These are phyloP conservation scores for Drosophila oshimai DNA, from an alignment of 1,140 invertebrate genomes.

Conservation along the genomic window DNA sequence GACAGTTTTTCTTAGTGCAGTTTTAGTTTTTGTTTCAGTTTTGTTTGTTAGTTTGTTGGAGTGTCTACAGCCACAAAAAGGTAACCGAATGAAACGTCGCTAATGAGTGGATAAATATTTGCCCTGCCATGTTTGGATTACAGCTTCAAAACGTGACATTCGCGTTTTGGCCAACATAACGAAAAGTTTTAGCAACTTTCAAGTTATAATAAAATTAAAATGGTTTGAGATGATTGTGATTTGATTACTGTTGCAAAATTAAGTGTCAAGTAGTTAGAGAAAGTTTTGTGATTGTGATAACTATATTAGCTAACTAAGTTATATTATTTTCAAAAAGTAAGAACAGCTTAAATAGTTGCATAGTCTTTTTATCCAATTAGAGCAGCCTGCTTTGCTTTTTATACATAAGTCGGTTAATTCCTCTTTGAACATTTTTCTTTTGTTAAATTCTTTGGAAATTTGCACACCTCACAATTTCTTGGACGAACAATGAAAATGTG, in stretches of 20 bases:
- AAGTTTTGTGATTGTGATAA: too few species aligned
- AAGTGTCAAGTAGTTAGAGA: neutral
- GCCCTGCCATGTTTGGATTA: constrained; percentile 20
- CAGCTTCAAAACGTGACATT: constrained; percentile 28
- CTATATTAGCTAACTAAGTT: too few species aligned
- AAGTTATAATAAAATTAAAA: constrained; percentile 46
- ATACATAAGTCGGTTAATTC: constrained; percentile 38
- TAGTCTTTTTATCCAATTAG: constrained; percentile 45
- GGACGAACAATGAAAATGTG: constrained; percentile 28
- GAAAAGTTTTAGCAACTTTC: constrained; percentile 23
- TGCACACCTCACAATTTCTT: constrained; percentile 16
- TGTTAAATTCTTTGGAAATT: constrained; percentile 11
- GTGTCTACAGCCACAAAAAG: constrained; percentile 28
- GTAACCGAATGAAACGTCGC: constrained; percentile 40
- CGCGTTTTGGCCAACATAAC: constrained; percentile 7
- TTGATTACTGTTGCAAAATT: constrained; percentile 1
- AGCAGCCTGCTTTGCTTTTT: neutral
- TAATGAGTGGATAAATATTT: constrained; percentile 64
- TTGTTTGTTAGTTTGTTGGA: constrained; percentile 12
- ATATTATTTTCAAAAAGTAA: too few species aligned
- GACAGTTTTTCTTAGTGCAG: neutral
- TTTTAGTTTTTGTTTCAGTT: constrained; percentile 16
- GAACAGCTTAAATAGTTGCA: too few species aligned
- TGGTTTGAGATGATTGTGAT: constrained; percentile 24
- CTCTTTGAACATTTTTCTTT: constrained; percentile 17